Percentiles rank a stretch among this genome's conserved stretches.
phyloP scores from a whole-genome alignment of 2,888 invertebrate genomes.

The Chydorus sphaericus region DNA sequence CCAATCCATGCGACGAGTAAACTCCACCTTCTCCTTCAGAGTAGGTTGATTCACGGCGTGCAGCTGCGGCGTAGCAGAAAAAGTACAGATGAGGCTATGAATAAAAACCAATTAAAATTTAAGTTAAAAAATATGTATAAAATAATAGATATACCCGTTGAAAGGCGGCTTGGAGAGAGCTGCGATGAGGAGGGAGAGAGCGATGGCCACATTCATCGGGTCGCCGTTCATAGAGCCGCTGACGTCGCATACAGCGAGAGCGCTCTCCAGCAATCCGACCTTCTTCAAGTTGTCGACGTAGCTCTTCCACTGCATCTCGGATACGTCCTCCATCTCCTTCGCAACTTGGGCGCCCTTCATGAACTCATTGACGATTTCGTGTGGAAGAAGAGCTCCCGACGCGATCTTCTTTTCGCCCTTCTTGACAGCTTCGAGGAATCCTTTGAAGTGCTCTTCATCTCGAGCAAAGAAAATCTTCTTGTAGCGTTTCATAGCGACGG shows the following conservation, averaged over 20 bases:
- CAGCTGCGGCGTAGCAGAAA: conserved; percentile 15
- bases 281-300: conserved; percentile 17
- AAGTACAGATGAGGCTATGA: conserved; percentile 15
- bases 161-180: background rate
- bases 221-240: conserved; percentile 18
- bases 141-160: too few species aligned
- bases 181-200: too few species aligned
- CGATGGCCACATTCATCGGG: too few species aligned
- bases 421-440: conserved; percentile 11
- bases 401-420: conserved; percentile 17
- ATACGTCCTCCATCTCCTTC: conserved; percentile 1
- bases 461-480: conserved; percentile 15
- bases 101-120: too few species aligned
- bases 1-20: conserved; percentile 15
- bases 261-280: conserved; percentile 14
- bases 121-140: too few species aligned
- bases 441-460: conserved; percentile 16
- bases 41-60: conserved; percentile 6
- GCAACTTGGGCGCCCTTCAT: background rate
- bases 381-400: conserved; percentile 18
- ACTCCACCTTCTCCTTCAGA: conserved; percentile 14
- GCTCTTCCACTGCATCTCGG: conserved; percentile 18
- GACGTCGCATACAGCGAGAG: conserved; percentile 19
- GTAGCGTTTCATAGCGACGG: conserved; percentile 18
- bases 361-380: conserved; percentile 16